These are phyloP conservation scores for Sylvia atricapilla DNA, from an alignment of 2,113 vertebrate species.

Conservation along the genomic window DNA sequence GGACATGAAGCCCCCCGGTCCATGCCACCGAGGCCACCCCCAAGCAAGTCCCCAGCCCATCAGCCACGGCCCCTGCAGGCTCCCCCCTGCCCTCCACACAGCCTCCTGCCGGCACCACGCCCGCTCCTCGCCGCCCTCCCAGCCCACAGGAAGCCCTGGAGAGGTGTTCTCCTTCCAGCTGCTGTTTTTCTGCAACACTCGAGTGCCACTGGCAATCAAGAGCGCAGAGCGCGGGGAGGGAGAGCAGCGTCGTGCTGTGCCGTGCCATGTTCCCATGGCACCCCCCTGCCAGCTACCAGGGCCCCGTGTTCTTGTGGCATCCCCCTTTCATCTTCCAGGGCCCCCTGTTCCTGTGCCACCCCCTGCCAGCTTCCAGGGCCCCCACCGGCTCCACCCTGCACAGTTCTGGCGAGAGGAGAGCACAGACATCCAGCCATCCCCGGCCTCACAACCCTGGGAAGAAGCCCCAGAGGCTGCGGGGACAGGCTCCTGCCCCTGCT, in stretches of 20 bases:
- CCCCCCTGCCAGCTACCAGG: neutral
- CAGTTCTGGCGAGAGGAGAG: fast-evolving
- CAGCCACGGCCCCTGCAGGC: neutral
- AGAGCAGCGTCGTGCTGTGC: neutral
- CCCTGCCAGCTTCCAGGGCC: neutral
- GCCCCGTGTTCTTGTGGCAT: fast-evolving
- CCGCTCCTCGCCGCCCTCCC: neutral
- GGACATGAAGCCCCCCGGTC: fast-evolving
- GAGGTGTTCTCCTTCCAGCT: constrained; percentile 48
- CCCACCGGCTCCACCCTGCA: fast-evolving
- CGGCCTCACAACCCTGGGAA: neutral
- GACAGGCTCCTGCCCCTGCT: neutral
- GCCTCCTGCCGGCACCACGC: neutral
- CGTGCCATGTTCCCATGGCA: fast-evolving
- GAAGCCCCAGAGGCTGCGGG: neutral
- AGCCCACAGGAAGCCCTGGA: constrained; percentile 31
- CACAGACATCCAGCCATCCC: neutral
- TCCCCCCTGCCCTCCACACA: fast-evolving
- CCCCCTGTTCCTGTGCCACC: fast-evolving
- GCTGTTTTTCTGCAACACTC: constrained; percentile 24
- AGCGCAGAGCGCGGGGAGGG: fast-evolving
- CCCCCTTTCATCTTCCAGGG: neutral
- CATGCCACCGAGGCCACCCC: neutral
- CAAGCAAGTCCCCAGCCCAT: neutral
- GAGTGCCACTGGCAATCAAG: constrained; percentile 30